Evolutionary conservation across 1,140 invertebrate species (phyloP).

Genomic region (Ceratosolen fusciceps): DNA sequence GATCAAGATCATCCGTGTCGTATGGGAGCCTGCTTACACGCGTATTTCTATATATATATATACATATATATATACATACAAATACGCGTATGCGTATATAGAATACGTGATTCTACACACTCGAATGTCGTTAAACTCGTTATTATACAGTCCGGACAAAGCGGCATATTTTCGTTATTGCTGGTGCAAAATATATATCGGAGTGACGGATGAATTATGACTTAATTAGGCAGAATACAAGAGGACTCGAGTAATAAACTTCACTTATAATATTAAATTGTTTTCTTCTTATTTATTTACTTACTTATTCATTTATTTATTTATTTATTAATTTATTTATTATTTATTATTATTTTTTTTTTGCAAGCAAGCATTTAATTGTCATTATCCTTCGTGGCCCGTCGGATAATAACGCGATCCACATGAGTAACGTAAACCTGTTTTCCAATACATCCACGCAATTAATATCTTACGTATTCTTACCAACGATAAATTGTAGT

Average conservation of each 20-base stretch:
- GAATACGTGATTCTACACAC: background rate
- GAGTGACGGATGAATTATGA: background rate
- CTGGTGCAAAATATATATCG: background rate
- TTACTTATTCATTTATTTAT: too few species aligned
- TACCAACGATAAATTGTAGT: background rate
- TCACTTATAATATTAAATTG: background rate
- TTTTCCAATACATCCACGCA: background rate
- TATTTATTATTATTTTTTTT: too few species aligned
- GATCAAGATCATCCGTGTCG: too few species aligned
- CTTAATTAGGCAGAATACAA: background rate
- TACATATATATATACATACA: too few species aligned
- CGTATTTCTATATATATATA: too few species aligned
- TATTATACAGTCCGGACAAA: background rate
- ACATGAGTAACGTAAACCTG: too few species aligned
- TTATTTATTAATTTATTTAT: too few species aligned
- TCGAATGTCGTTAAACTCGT: background rate
- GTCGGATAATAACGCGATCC: background rate
- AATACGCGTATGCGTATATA: too few species aligned
- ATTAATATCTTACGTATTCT: background rate
- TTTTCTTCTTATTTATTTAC: too few species aligned
- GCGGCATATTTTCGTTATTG: background rate
- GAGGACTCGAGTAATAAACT: background rate
- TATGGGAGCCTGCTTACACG: too few species aligned
- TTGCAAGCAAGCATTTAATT: background rate
- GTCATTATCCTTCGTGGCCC: background rate